Percentiles rank a stretch among this genome's conserved stretches.
Conservation (phyloP, 2,797 vertebrate species). For the Balearica regulorum region DNA sequence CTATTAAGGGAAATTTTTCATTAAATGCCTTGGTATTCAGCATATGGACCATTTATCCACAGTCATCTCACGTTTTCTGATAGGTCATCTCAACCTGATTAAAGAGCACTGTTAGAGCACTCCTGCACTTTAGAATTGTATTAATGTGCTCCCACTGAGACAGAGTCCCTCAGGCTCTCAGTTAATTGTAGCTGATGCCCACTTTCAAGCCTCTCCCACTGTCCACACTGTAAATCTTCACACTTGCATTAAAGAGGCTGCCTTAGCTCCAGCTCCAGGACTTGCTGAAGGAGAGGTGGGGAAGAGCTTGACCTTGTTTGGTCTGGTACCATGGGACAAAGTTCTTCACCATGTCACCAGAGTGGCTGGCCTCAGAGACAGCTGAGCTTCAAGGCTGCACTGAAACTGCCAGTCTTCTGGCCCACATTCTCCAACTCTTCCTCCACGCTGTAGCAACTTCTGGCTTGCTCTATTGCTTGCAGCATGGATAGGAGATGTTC, state of each 20-base stretch:
- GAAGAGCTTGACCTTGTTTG: not conserved
- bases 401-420: not conserved
- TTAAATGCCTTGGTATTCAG: slow-evolving; percentile 23
- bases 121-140: not conserved
- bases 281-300: not conserved
- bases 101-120: not conserved
- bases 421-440: not conserved
- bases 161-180: not conserved
- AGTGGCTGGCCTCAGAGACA: not conserved
- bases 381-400: not conserved
- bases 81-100: not conserved
- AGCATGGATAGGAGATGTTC: not conserved
- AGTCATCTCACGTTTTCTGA: not conserved
- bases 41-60: not conserved
- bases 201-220: not conserved
- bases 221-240: not conserved
- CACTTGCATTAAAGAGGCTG: not conserved
- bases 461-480: not conserved
- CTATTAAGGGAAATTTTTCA: slow-evolving; percentile 26
- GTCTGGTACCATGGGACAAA: not conserved
- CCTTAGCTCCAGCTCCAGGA: not conserved
- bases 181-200: not conserved
- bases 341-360: not conserved
- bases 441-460: not conserved
- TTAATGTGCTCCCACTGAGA: not conserved